These are phyloP conservation scores for Tetraneura akinire DNA, from an alignment of 1,140 invertebrate genomes.

Conservation along the genomic window DNA sequence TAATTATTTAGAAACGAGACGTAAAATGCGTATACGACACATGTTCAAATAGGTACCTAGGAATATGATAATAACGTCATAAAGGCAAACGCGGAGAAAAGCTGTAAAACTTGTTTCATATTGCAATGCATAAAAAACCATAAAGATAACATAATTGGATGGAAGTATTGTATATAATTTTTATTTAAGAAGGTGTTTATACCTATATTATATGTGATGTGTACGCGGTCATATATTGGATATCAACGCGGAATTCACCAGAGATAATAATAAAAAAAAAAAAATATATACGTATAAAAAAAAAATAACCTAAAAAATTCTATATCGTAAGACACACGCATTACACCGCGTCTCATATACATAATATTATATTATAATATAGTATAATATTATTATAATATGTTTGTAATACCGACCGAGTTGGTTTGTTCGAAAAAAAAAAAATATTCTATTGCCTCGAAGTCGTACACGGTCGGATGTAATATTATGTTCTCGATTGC, in stretches of 20 bases:
- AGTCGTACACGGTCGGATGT: background rate
- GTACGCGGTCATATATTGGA: background rate
- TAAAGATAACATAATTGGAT: background rate
- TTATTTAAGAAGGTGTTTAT: too few species aligned
- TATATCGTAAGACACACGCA: background rate
- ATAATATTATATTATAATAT: too few species aligned
- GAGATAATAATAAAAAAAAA: background rate
- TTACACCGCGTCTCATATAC: too few species aligned
- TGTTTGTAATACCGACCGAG: conserved; percentile 1
- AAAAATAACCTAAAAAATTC: too few species aligned
- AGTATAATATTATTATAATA: background rate
- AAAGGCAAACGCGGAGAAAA: background rate
- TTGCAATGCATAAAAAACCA: background rate
- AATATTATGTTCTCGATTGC: conserved; percentile 42
- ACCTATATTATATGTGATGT: background rate
- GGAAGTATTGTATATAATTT: background rate
- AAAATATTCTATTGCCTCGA: conserved; percentile 27
- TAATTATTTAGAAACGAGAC: conserved; percentile 1
- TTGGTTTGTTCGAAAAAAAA: conserved; percentile 24
- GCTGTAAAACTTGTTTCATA: conserved; percentile 42
- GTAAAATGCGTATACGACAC: background rate
- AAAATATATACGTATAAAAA: too few species aligned
- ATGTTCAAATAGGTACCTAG: too few species aligned
- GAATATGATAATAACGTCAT: background rate
- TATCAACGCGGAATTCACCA: conserved; percentile 18